Percentiles rank a stretch among this genome's conserved stretches.
These are phyloP conservation scores for Cremastinae sp. DNA, from an alignment of 2,888 invertebrate genomes.

Conservation along the genomic window DNA sequence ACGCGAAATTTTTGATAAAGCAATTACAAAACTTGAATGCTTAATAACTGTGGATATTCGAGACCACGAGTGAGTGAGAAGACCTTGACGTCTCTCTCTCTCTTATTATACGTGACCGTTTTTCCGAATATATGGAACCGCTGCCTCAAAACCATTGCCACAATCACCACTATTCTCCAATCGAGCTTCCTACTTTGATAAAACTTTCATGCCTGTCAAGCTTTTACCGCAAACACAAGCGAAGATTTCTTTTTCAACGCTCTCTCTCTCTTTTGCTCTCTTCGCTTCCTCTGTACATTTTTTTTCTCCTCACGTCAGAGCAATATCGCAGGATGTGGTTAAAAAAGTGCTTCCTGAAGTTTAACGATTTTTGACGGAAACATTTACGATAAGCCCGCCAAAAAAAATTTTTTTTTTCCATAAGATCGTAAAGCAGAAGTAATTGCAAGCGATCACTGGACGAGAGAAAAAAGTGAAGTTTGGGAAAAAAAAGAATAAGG, in stretches of 20 bases:
- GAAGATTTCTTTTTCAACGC: not conserved
- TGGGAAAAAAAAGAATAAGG: not conserved
- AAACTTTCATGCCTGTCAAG: constrained; percentile 12
- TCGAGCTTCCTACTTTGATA: constrained; percentile 34
- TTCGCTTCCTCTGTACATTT: not conserved
- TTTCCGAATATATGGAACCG: constrained; percentile 10
- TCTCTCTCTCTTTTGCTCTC: not conserved
- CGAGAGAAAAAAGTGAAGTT: no score
- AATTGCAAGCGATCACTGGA: no score
- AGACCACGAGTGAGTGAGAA: constrained; percentile 44
- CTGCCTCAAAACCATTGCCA: no score
- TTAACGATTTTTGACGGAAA: no score
- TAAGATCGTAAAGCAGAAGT: no score
- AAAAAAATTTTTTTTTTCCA: no score
- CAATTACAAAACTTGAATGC: constrained; percentile 17
- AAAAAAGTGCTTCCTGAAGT: no score
- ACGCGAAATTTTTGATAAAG: constrained; percentile 14
- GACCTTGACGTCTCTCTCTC: not conserved
- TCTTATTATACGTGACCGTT: constrained; percentile 8
- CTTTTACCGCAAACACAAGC: constrained; percentile 30
- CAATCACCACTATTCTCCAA: not conserved
- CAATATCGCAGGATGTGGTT: not conserved
- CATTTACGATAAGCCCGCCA: no score
- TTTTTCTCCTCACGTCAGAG: no score
- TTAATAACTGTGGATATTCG: constrained; percentile 30